Conservation (phyloP, 2,888 invertebrate species). For the Apamea anceps region DNA sequence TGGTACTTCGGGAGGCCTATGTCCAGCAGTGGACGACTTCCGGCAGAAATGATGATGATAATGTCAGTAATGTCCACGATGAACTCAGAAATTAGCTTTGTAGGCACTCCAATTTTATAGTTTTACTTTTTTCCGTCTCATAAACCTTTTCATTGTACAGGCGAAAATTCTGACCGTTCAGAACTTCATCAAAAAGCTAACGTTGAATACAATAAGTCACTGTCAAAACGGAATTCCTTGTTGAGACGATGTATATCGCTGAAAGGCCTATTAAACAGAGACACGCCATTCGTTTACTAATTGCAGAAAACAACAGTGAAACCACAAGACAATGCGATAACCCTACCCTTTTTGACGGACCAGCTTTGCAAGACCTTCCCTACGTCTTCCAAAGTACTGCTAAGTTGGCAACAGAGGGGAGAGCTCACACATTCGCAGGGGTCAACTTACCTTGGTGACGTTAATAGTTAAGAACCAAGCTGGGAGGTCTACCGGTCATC, state of each 20-base stretch:
- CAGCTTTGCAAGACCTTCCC: constrained; percentile 70
- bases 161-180: not conserved
- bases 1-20: not conserved
- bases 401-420: constrained; percentile 35
- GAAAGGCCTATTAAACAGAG: constrained; percentile 87
- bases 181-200: not conserved
- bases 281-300: constrained; percentile 86
- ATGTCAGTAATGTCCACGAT: not conserved
- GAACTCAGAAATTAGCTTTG: not conserved
- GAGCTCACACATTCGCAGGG: constrained; percentile 52
- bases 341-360: constrained; percentile 76
- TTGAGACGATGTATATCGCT: constrained; percentile 74
- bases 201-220: constrained; percentile 59
- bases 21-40: not conserved
- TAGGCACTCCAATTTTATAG: not conserved
- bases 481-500: constrained; percentile 91
- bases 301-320: constrained; percentile 88
- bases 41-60: not conserved
- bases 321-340: constrained; percentile 84
- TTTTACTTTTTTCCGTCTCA: not conserved
- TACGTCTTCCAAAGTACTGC: constrained; percentile 43
- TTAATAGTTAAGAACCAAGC: constrained; percentile 84
- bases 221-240: constrained; percentile 70
- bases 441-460: constrained; percentile 73
- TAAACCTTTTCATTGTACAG: not conserved